These are phyloP conservation scores for Sardinella longiceps DNA, from an alignment of 2,797 vertebrate species.

Conservation along the genomic window DNA sequence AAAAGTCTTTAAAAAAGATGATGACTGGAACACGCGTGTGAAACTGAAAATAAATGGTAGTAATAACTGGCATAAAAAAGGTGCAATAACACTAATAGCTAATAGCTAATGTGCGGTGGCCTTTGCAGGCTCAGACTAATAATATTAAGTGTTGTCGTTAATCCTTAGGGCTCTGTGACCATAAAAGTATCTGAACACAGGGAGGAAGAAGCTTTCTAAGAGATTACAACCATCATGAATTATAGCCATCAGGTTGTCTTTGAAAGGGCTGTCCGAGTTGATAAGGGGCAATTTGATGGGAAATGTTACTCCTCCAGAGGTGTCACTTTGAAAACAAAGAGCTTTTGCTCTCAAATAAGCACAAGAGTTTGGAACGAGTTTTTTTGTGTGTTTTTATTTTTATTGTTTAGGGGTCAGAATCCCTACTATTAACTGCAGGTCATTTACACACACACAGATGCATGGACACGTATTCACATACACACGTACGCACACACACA, in stretches of 20 bases:
- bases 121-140: neutral
- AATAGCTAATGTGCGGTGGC: neutral
- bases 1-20: neutral
- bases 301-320: neutral
- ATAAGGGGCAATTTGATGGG: neutral
- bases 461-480: neutral
- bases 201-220: neutral
- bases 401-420: neutral
- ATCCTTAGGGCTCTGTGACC: neutral
- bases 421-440: no score
- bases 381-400: neutral
- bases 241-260: neutral
- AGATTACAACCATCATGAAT: neutral
- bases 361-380: no score
- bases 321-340: no score
- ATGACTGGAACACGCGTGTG: neutral
- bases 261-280: neutral
- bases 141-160: conserved; percentile 9
- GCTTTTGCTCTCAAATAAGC: no score
- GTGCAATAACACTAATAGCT: neutral
- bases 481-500: neutral
- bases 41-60: neutral
- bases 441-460: no score
- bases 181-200: neutral
- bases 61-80: neutral